These are phyloP conservation scores for Notarius quadriscutis DNA, from an alignment of 2,113 vertebrate genomes.

Conservation along the genomic window DNA sequence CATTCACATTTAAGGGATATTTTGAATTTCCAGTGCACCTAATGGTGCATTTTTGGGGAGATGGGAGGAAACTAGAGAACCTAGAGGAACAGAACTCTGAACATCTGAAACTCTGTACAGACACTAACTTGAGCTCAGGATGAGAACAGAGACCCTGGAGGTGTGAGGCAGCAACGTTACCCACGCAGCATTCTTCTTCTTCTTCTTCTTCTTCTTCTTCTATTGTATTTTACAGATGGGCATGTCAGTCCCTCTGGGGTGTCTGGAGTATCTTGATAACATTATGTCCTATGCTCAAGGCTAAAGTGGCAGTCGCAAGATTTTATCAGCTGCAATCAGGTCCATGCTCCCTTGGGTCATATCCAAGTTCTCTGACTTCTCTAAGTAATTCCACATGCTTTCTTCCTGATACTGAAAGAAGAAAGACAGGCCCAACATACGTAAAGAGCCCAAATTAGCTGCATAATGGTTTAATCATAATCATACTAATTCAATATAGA, in stretches of 20 bases:
- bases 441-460: neutral
- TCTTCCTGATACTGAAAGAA: neutral
- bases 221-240: neutral
- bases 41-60: neutral
- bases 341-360: slow-evolving; percentile 4
- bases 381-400: slow-evolving; percentile 6
- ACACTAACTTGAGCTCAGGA: neutral
- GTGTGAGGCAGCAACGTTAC: neutral
- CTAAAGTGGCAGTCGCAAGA: slow-evolving; percentile 4
- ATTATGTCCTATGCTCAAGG: neutral
- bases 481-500: neutral
- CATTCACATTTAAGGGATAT: neutral
- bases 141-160: neutral
- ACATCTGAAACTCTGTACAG: neutral
- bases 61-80: neutral
- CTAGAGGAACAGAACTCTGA: neutral
- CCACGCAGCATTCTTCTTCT: neutral
- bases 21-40: neutral
- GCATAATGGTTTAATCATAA: neutral
- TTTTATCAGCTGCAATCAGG: slow-evolving; percentile 29
- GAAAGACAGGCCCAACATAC: neutral
- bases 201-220: neutral
- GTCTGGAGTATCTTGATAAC: neutral
- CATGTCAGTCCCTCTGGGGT: neutral
- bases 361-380: slow-evolving; percentile 26